Base-by-base conservation (phyloP, 2,113 vertebrate species). In the Probosciger aterrimus region DNA sequence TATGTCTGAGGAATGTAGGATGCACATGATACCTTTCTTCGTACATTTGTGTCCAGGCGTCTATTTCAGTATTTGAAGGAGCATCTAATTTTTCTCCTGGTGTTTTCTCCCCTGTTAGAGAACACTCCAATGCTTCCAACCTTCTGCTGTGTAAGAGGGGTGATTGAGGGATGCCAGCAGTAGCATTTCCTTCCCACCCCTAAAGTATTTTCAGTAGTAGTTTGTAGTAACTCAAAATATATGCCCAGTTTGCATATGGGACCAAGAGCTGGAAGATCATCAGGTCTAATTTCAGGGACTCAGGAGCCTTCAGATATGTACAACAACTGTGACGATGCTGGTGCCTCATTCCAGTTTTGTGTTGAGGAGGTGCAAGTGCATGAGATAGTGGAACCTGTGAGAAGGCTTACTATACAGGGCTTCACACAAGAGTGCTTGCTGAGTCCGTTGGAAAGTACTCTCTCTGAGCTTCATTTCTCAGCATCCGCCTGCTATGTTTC, bases 1-100 rank as follows among this genome's bases (percentile, higher is more conserved):
- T n/a, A n/a, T n/a, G 14, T 95, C 98, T 97, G 33, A 94, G 18
- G 77, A 90, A 87, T 96, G 97, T 97, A 96, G 46, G n/a, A 25
- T 4, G 7, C 6, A 17, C 17, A 6, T 64, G 11, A 65, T 33
- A 6, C 3, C 33, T 44, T 49, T 49, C 7, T 46, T 55, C 31
- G 3, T 15, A 2, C 15, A 5, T 19, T 18, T 31, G 7, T 55
- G 2, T 14, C 16, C 11, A 3, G 7, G 1, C 18, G 13, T 53
- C 20, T 1, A 33, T 19, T 62, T 65, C 15, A 15, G 44, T 39
- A 8, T 49, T 60, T 75, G 31, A 46, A 47, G 7, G 39, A 19
- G 7, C 23, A 35, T 46, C 53, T 80, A 10, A 17, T 71, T 70
- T 1, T 67, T 55, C 35, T 60, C 7, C 31, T 44, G 4, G 1